Percentiles rank a stretch among this genome's conserved stretches.
These are phyloP conservation scores for Sialis fuliginosa DNA, from an alignment of 2,888 invertebrate species.

Conservation along the genomic window DNA sequence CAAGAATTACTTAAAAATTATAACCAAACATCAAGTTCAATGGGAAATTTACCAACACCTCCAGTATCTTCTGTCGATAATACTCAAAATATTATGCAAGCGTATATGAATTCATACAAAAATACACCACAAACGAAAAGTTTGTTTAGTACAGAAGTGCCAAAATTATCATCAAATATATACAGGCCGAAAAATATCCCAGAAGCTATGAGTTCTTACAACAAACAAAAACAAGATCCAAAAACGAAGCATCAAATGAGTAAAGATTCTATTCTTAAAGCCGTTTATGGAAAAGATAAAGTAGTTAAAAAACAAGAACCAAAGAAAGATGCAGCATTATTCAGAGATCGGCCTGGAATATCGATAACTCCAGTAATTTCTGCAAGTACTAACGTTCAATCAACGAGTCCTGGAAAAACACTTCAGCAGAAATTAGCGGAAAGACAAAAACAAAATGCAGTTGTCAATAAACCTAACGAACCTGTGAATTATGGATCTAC, in stretches of 20 bases:
- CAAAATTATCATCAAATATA: background rate
- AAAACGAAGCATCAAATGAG: conserved; percentile 1
- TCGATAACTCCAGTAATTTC: conserved; percentile 25
- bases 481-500: conserved; percentile 22
- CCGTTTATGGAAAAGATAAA: conserved; percentile 5
- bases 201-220: background rate
- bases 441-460: conserved; percentile 32
- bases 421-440: conserved; percentile 51
- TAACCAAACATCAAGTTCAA: conserved; percentile 2
- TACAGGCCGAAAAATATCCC: too few species aligned
- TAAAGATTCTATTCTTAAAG: conserved; percentile 4
- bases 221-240: background rate
- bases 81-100: background rate
- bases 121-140: background rate
- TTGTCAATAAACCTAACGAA: conserved; percentile 5
- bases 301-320: background rate
- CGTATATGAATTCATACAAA: background rate
- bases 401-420: conserved; percentile 41
- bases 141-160: background rate
- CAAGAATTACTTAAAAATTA: conserved; percentile 24
- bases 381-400: conserved; percentile 2
- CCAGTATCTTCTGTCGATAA: conserved; percentile 9
- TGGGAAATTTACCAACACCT: conserved; percentile 9
- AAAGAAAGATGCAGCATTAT: conserved; percentile 7
- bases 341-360: conserved; percentile 29